Conservation (phyloP, 2,888 invertebrate species). For the Pediacus dermestoides region DNA sequence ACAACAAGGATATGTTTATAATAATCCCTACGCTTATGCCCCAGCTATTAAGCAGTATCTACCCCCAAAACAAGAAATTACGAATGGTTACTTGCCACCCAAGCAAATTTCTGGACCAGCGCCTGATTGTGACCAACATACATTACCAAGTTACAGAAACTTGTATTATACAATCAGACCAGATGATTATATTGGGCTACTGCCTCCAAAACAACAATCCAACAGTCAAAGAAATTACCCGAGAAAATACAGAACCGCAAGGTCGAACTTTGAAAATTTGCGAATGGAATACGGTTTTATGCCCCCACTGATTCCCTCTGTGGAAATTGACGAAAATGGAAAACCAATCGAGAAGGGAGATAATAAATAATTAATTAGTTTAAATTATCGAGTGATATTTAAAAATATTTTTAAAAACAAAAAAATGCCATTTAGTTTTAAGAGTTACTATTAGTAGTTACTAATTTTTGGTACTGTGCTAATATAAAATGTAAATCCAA, state of each 20-base stretch:
- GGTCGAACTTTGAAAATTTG: slow-evolving; percentile 59
- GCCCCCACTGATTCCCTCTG: slow-evolving; percentile 76
- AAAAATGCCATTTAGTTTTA: no score
- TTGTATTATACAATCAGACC: slow-evolving; percentile 26
- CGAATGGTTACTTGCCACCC: slow-evolving; percentile 23
- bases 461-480: no score
- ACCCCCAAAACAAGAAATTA: slow-evolving; percentile 24
- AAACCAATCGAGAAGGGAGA: slow-evolving; percentile 56
- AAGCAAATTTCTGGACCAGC: slow-evolving; percentile 13
- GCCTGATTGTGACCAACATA: slow-evolving; percentile 17
- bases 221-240: slow-evolving; percentile 17
- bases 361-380: no score
- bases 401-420: no score
- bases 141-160: slow-evolving; percentile 13
- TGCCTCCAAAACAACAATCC: slow-evolving; percentile 48
- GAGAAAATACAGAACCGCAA: slow-evolving; percentile 36
- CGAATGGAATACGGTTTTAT: slow-evolving; percentile 80
- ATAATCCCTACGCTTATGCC: slow-evolving; percentile 28
- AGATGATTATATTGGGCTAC: slow-evolving; percentile 53
- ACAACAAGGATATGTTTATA: slow-evolving; percentile 12
- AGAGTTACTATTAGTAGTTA: no score
- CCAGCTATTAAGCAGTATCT: slow-evolving; percentile 28
- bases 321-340: slow-evolving; percentile 73
- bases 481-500: no score
- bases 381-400: no score